phyloP scores from a whole-genome alignment of 2,113 vertebrate species.

The Colistium nudipinnis region DNA sequence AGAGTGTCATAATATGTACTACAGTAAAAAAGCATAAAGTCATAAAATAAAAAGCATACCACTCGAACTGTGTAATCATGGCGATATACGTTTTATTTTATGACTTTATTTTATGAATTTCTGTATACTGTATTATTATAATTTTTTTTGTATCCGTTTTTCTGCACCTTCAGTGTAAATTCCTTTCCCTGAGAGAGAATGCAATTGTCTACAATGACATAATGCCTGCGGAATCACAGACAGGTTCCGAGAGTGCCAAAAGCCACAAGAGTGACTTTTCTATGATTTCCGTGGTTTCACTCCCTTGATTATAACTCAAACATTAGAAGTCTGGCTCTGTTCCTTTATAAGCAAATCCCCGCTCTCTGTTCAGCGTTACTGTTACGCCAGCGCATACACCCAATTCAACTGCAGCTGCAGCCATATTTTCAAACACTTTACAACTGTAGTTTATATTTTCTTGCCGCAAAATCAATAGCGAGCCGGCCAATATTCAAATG shows the following conservation, averaged over 20 bases:
- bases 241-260: conserved; percentile 36
- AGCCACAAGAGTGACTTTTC: conserved; percentile 55
- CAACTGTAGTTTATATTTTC: conserved; percentile 38
- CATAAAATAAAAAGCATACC: background rate
- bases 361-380: conserved; percentile 31
- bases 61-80: too few species aligned
- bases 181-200: conserved; percentile 27
- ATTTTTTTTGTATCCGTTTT: conserved; percentile 9
- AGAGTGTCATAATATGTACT: conserved; percentile 6
- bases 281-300: conserved; percentile 44
- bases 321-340: conserved; percentile 45
- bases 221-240: conserved; percentile 35
- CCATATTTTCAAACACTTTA: conserved; percentile 45
- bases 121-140: too few species aligned
- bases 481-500: conserved; percentile 52
- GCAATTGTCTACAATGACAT: background rate
- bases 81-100: too few species aligned
- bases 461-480: conserved; percentile 37
- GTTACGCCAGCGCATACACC: conserved; percentile 26
- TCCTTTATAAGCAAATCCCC: conserved; percentile 46
- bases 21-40: conserved; percentile 1
- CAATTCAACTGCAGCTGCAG: conserved; percentile 28
- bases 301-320: conserved; percentile 64
- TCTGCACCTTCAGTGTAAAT: background rate
- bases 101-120: too few species aligned